Conservation (phyloP, 64 coral and sea anemone genomes). For the Stichodactyla helianthus region DNA sequence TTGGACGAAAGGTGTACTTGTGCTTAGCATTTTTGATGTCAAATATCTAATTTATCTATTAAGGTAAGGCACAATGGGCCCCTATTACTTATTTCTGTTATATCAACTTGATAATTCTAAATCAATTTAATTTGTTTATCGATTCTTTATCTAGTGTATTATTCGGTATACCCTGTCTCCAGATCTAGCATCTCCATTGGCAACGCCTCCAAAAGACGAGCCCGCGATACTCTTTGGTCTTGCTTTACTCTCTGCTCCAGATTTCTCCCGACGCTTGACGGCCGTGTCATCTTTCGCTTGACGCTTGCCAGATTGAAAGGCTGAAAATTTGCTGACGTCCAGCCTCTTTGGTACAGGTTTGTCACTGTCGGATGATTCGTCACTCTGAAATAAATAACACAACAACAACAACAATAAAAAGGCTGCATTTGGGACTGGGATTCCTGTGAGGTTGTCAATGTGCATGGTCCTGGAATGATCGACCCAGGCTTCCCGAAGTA, state of each 20-base stretch:
- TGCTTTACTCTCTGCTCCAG: background rate
- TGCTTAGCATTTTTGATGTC: background rate
- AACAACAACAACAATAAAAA: no score
- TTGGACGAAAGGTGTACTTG: background rate
- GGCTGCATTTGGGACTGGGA: no score
- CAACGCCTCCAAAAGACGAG: background rate
- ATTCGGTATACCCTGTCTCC: slow-evolving; percentile 5
- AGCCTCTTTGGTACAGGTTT: slow-evolving; percentile 11
- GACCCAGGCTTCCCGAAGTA: no score
- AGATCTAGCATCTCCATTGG: slow-evolving; percentile 1
- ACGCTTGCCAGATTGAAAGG: background rate
- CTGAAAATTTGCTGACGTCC: slow-evolving; percentile 25
- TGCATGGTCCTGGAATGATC: no score
- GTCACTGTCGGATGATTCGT: slow-evolving; percentile 5
- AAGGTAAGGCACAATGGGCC: no score
- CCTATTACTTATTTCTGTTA: no score
- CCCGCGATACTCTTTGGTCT: slow-evolving; percentile 26
- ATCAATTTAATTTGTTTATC: background rate
- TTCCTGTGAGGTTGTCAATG: no score
- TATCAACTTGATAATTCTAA: background rate
- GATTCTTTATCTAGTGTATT: background rate
- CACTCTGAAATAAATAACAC: background rate
- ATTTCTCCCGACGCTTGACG: slow-evolving; percentile 11
- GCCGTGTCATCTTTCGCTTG: slow-evolving; percentile 2
- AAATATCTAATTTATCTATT: background rate